A percentile compares a stretch with the other conserved stretches of the same genome.
Conservation (phyloP, 2,888 invertebrate species). For the Branchellion lobata region DNA sequence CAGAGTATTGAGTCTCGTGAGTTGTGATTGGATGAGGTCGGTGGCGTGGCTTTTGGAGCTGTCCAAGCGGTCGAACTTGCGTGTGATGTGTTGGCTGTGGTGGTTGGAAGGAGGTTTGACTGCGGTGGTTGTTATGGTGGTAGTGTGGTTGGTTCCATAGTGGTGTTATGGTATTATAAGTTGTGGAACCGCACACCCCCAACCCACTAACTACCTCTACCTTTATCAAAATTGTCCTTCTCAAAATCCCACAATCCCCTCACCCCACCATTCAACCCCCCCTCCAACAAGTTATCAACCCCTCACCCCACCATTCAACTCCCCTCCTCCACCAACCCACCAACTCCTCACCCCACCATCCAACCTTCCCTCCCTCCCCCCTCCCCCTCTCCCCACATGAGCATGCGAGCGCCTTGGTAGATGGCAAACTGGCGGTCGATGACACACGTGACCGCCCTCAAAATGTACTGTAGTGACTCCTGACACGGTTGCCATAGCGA, state of each 20-base stretch:
- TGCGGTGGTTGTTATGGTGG: too few species aligned
- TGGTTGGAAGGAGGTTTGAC: too few species aligned
- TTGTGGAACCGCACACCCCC: too few species aligned
- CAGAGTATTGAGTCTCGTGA: not conserved
- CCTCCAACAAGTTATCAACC: too few species aligned
- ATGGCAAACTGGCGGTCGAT: constrained; percentile 21
- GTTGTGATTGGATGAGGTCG: not conserved
- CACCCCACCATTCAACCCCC: too few species aligned
- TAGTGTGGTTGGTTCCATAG: too few species aligned
- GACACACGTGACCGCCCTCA: not conserved
- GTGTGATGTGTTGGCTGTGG: constrained; percentile 7
- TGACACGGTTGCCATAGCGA: not conserved
- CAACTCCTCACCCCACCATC: not conserved
- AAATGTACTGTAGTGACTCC: constrained; percentile 29
- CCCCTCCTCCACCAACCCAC: too few species aligned
- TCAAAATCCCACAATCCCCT: not conserved
- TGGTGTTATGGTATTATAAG: too few species aligned
- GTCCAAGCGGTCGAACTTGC: constrained; percentile 3
- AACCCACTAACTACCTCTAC: not conserved
- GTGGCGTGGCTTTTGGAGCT: not conserved
- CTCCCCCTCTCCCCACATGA: constrained; percentile 23
- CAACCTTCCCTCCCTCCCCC: not conserved
- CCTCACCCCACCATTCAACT: too few species aligned
- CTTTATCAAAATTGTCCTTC: not conserved
- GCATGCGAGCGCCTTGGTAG: constrained; percentile 15